Percentiles rank a stretch among this genome's conserved stretches.
These are phyloP conservation scores for Calephelis nemesis DNA, from an alignment of 1,140 invertebrate species.

Conservation along the genomic window DNA sequence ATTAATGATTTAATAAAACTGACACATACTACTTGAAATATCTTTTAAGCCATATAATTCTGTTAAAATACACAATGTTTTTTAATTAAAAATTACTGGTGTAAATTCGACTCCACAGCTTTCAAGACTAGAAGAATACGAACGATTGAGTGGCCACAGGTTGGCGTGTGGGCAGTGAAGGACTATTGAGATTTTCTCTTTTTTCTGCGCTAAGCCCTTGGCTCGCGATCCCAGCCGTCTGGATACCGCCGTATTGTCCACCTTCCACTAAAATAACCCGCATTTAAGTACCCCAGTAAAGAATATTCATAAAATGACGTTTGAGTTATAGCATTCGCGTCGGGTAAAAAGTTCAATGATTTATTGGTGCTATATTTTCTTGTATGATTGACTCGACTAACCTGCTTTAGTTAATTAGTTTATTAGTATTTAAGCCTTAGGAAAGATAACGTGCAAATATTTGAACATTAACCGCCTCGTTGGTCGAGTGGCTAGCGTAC, in stretches of 20 bases:
- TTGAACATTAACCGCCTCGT: no score
- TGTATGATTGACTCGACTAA: conserved; percentile 26
- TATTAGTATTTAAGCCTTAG: neutral
- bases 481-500: no score
- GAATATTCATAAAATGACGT: conserved; percentile 53
- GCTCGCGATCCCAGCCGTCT: conserved; percentile 28
- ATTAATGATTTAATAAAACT: no score
- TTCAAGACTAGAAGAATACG: conserved; percentile 51
- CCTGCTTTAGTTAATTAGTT: conserved; percentile 30
- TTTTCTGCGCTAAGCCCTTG: conserved; percentile 53
- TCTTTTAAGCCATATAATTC: neutral
- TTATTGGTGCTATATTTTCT: conserved; percentile 39
- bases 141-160: conserved; percentile 75
- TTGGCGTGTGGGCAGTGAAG: conserved; percentile 73
- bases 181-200: conserved; percentile 67
- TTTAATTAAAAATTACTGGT: neutral
- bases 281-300: conserved; percentile 53
- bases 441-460: neutral
- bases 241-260: conserved; percentile 48
- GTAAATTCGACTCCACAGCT: conserved; percentile 41
- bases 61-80: neutral
- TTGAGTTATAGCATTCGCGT: conserved; percentile 38
- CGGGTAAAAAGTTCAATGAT: conserved; percentile 42
- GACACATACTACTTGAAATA: neutral
- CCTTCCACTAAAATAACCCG: conserved; percentile 59